A percentile compares a stretch with the other conserved stretches of the same genome.
Conservation (phyloP, 2,113 vertebrate genomes). For the Tenrec ecaudatus region DNA sequence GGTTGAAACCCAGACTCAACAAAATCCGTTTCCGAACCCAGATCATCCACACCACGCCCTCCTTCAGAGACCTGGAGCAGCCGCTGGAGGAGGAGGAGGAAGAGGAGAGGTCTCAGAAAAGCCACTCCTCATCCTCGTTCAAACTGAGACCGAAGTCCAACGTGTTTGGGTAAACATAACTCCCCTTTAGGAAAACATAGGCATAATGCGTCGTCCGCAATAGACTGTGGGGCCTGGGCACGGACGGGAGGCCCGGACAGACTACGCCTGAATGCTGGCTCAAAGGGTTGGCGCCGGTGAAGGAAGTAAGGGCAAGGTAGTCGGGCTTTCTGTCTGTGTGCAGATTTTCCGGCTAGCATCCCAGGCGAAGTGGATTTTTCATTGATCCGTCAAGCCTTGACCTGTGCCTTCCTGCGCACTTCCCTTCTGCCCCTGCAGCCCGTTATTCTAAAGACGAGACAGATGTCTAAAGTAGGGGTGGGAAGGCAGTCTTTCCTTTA, state of each 20-base stretch:
- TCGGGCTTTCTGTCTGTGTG: neutral
- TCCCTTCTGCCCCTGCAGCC: neutral
- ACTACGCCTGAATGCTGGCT: neutral
- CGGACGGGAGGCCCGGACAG: conserved; percentile 9
- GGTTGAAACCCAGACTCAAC: conserved; percentile 93
- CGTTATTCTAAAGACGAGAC: neutral
- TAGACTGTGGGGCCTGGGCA: conserved; percentile 33
- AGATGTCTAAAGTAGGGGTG: neutral
- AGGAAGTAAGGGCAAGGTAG: neutral
- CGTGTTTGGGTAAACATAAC: conserved; percentile 92
- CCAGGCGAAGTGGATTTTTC: neutral
- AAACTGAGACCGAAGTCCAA: conserved; percentile 95
- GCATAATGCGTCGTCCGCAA: neutral
- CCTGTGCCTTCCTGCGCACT: neutral
- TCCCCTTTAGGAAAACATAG: neutral
- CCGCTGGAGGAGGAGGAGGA: conserved; percentile 87
- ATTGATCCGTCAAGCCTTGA: neutral
- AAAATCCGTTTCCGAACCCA: conserved; percentile 94
- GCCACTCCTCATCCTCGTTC: conserved; percentile 78
- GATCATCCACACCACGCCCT: conserved; percentile 95
- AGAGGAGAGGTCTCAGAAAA: conserved; percentile 88
- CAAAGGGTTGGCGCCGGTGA: neutral
- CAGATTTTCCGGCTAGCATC: neutral
- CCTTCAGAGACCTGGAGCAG: conserved; percentile 84
- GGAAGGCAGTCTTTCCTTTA: conserved; percentile 26